A percentile compares a stretch with the other conserved stretches of the same genome.
Evolutionary conservation across 92 coral and sea anemone genomes (phyloP).

Genomic region (Desmophyllum pertusum): DNA sequence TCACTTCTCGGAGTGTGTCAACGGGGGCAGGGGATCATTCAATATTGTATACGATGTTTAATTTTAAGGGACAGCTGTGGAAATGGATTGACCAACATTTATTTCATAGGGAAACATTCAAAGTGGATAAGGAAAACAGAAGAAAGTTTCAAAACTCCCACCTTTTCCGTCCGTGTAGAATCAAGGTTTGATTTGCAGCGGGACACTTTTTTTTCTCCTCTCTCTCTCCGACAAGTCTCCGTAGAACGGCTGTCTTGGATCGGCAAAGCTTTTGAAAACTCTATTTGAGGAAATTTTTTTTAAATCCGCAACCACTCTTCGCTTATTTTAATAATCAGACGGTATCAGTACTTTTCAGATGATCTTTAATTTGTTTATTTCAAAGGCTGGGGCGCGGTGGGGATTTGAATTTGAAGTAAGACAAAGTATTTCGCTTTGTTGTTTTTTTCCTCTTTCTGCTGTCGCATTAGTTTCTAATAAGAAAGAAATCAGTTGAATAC

Average conservation of each 20-base stretch:
- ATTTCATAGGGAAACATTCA: conserved; percentile 9
- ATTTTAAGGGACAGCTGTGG: conserved; percentile 4
- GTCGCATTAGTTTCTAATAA: conserved; percentile 47
- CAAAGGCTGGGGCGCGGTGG: conserved; percentile 65
- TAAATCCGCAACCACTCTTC: conserved; percentile 36
- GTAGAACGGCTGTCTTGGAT: conserved; percentile 7
- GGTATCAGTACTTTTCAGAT: conserved; percentile 43
- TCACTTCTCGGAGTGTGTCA: not conserved
- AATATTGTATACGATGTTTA: not conserved
- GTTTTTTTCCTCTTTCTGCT: not conserved
- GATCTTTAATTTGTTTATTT: conserved; percentile 76
- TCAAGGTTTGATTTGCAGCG: not conserved
- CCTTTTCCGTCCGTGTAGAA: conserved; percentile 29
- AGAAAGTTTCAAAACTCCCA: conserved; percentile 25
- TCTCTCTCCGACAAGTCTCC: not conserved
- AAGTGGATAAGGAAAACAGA: conserved; percentile 6
- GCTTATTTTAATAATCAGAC: conserved; percentile 33
- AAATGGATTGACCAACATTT: conserved; percentile 10
- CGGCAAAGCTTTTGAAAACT: conserved; percentile 26
- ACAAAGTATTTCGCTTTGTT: conserved; percentile 5
- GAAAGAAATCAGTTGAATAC: conserved; percentile 47
- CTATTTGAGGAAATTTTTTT: conserved; percentile 35
- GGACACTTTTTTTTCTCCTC: not conserved
- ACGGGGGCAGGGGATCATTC: not conserved
- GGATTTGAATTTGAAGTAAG: conserved; percentile 6